A percentile compares a stretch with the other conserved stretches of the same genome.
These are phyloP conservation scores for Coryphaenoides rupestris DNA, from an alignment of 2,113 vertebrate species.

Conservation along the genomic window DNA sequence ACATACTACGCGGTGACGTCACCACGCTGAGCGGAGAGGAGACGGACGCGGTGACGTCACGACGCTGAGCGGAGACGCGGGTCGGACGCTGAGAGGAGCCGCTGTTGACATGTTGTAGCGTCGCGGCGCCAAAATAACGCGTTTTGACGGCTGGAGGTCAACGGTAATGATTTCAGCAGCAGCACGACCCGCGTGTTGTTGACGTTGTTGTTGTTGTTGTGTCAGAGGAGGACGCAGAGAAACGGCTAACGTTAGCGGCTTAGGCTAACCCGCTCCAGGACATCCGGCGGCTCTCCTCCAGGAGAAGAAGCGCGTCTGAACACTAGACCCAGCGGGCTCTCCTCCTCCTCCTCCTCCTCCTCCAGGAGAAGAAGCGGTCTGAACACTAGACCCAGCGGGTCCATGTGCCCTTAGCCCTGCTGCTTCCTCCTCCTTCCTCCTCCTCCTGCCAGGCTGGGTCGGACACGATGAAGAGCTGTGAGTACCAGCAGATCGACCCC, in stretches of 20 bases:
- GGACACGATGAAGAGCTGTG: slow-evolving; percentile 78
- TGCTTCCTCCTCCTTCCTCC: too few species aligned
- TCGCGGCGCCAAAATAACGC: not conserved
- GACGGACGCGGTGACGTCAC: too few species aligned
- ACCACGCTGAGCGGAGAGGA: too few species aligned
- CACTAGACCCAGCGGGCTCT: too few species aligned
- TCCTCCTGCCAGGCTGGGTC: slow-evolving; percentile 1
- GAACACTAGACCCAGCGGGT: too few species aligned
- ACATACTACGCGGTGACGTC: too few species aligned
- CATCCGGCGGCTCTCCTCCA: too few species aligned
- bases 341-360: too few species aligned
- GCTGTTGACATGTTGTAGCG: not conserved
- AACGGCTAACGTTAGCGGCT: slow-evolving; percentile 44
- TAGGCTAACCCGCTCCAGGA: slow-evolving; percentile 45
- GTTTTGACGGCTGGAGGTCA: not conserved
- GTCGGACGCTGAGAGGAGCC: slow-evolving; percentile 16
- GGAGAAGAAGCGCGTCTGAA: too few species aligned
- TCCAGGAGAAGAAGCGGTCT: too few species aligned
- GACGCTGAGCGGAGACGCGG: too few species aligned
- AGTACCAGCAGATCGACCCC: slow-evolving; percentile 87
- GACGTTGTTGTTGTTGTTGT: slow-evolving; percentile 1
- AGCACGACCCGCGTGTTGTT: not conserved
- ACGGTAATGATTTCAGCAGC: slow-evolving; percentile 4
- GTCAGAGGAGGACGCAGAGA: slow-evolving; percentile 19
- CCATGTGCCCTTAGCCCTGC: slow-evolving; percentile 38